These are phyloP conservation scores for Pluvianellus socialis DNA, from an alignment of 2,113 vertebrate species.

Conservation along the genomic window DNA sequence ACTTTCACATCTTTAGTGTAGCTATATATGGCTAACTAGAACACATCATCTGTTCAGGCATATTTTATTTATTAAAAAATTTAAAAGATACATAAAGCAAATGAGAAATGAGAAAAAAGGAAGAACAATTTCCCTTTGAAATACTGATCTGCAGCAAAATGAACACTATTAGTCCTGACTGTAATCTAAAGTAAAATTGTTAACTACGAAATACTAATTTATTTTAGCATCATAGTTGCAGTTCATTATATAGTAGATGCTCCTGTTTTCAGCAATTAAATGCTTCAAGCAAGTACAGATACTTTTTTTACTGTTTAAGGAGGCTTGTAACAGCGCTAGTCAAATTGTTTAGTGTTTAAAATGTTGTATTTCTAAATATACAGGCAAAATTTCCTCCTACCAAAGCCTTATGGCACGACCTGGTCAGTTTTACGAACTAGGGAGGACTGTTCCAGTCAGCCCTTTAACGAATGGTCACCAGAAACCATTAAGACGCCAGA, in stretches of 20 bases:
- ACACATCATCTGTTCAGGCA: conserved; percentile 6
- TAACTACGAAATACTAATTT: conserved; percentile 18
- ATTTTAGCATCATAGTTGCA: conserved; percentile 31
- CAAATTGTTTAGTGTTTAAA: not conserved
- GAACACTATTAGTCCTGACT: conserved; percentile 31
- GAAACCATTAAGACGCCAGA: not conserved
- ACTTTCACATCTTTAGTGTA: conserved; percentile 28
- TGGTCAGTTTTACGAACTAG: not conserved
- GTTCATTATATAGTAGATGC: conserved; percentile 4
- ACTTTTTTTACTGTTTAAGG: not conserved
- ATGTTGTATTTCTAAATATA: not conserved
- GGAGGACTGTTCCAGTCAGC: not conserved
- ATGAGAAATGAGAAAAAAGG: not conserved
- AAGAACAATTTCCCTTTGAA: conserved; percentile 4
- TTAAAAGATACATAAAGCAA: not conserved
- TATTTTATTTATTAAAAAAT: conserved; percentile 49
- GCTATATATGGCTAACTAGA: conserved; percentile 32
- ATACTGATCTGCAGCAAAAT: not conserved
- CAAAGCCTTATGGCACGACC: not conserved
- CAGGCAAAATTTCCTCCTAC: not conserved
- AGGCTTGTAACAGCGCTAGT: not conserved
- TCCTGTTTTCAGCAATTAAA: conserved; percentile 43
- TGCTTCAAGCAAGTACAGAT: not conserved
- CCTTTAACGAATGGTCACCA: not conserved
- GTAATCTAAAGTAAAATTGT: conserved; percentile 5